A percentile compares a stretch with the other conserved stretches of the same genome.
phyloP scores from a whole-genome alignment of 2,113 vertebrate genomes.

The Anoura caudifer region DNA sequence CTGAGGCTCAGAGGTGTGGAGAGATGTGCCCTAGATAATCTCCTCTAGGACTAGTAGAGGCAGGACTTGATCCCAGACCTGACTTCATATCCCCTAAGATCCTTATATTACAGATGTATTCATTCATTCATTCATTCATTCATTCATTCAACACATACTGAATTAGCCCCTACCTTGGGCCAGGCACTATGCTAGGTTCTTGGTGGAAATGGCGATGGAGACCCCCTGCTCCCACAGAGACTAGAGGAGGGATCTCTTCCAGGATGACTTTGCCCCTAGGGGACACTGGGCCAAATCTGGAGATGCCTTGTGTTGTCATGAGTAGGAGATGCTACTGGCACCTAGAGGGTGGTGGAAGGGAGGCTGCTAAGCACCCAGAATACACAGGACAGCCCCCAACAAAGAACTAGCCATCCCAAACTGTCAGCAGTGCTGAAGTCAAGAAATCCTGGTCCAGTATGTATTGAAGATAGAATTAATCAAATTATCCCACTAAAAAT shows the following conservation, averaged over 20 bases:
- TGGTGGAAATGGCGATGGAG: background rate
- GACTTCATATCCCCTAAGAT: background rate
- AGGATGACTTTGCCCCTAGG: background rate
- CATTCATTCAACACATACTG: background rate
- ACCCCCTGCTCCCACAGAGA: background rate
- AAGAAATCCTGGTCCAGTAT: background rate
- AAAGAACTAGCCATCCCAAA: background rate
- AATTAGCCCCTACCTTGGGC: accelerated
- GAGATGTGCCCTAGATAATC: background rate
- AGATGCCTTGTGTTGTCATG: background rate
- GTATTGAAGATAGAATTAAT: background rate
- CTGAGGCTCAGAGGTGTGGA: background rate
- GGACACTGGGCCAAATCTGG: background rate
- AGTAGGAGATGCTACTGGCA: accelerated
- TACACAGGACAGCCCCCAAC: background rate
- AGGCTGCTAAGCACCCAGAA: background rate
- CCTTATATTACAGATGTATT: background rate
- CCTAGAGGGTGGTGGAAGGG: too few relatives aligned
- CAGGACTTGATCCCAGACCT: background rate
- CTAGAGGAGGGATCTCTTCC: background rate
- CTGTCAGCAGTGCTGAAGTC: background rate
- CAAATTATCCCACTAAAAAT: background rate
- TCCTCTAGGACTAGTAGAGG: background rate
- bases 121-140: background rate
- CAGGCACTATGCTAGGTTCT: background rate